Percentiles rank a stretch among this genome's conserved stretches.
These are phyloP conservation scores for Amphipoea oculea DNA, from an alignment of 2,888 invertebrate genomes.

Conservation along the genomic window DNA sequence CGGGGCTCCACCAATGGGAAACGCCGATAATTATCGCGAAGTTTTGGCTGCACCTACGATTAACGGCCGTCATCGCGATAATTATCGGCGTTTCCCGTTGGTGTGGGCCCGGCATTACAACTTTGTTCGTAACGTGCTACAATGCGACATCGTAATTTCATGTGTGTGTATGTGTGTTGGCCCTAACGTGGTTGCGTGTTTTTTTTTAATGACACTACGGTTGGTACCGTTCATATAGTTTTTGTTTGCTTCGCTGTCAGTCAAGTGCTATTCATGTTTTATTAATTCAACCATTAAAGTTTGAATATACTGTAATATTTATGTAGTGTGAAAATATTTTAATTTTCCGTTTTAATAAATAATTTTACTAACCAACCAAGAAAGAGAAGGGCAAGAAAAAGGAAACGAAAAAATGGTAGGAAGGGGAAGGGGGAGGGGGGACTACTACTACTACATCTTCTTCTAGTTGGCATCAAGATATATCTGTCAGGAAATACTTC, in stretches of 20 bases:
- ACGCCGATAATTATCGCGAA: too few species aligned
- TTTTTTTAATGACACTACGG: constrained; percentile 30
- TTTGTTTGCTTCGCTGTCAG: constrained; percentile 41
- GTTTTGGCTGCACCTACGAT: too few species aligned
- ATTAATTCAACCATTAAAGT: not conserved
- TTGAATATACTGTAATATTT: not conserved
- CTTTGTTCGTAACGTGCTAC: not conserved
- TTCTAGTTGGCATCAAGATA: not conserved
- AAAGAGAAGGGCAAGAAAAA: not conserved
- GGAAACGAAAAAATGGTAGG: too few species aligned
- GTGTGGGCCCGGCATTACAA: too few species aligned
- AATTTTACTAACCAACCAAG: not conserved
- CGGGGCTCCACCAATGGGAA: too few species aligned
- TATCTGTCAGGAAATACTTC: not conserved
- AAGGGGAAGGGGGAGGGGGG: too few species aligned
- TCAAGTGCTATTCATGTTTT: constrained; percentile 17
- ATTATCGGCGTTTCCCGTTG: too few species aligned
- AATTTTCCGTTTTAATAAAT: not conserved
- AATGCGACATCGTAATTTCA: not conserved
- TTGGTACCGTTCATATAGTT: not conserved
- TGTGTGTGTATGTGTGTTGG: not conserved
- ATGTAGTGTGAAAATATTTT: not conserved
- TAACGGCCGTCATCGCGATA: too few species aligned
- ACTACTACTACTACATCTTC: not conserved
- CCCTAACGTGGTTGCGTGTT: constrained; percentile 28